Conservation (phyloP, 2,888 invertebrate genomes). For the Dasypolia templi region DNA sequence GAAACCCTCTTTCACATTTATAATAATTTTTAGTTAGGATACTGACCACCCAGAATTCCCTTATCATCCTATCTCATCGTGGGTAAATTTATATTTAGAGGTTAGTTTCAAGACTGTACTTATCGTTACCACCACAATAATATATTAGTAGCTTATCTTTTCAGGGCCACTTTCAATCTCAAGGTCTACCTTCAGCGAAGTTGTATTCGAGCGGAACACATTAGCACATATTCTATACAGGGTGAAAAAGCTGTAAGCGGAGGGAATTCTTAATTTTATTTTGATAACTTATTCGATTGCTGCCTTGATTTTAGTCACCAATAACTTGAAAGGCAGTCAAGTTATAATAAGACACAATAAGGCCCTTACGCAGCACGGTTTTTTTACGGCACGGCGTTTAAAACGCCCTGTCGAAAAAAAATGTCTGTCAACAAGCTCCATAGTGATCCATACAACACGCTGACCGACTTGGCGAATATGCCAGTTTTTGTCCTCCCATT, state of each 20-base stretch:
- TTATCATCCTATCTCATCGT: not conserved
- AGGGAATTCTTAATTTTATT: not conserved
- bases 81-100: not conserved
- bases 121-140: conserved; percentile 17
- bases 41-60: not conserved
- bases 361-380: too few relatives aligned
- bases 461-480: too few relatives aligned
- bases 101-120: not conserved
- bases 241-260: not conserved
- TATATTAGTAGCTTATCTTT: conserved; percentile 34
- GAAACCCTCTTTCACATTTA: too few relatives aligned
- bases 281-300: not conserved
- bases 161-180: conserved; percentile 32
- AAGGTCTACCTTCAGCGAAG: conserved; percentile 36
- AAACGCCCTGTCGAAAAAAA: too few relatives aligned
- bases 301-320: too few relatives aligned
- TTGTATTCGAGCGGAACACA: conserved; percentile 53
- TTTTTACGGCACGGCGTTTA: too few relatives aligned
- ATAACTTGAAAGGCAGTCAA: too few relatives aligned
- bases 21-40: too few relatives aligned
- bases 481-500: too few relatives aligned
- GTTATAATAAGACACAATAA: too few relatives aligned
- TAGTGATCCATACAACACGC: too few relatives aligned
- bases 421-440: too few relatives aligned
- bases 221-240: conserved; percentile 31